These are phyloP conservation scores for Stenopsyche tienmushanensis DNA, from an alignment of 1,140 invertebrate genomes.

Conservation along the genomic window DNA sequence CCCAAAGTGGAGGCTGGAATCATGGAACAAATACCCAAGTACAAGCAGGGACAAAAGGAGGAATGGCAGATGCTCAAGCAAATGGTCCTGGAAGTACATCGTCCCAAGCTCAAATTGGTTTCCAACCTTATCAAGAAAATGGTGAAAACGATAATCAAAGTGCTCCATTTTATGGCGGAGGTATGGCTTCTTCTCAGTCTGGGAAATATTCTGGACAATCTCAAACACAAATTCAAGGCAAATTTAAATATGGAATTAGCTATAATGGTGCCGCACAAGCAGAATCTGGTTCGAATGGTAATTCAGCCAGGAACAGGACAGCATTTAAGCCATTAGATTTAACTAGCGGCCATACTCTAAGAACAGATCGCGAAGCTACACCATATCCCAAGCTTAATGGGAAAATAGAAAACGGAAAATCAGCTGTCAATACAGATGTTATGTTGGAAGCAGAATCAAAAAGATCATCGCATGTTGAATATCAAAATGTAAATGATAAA, in stretches of 20 bases:
- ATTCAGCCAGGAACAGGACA: slow-evolving; percentile 51
- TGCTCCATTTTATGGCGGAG: slow-evolving; percentile 68
- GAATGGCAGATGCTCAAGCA: slow-evolving; percentile 80
- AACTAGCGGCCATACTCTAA: slow-evolving; percentile 44
- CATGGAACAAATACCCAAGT: slow-evolving; percentile 77
- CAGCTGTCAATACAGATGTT: not conserved
- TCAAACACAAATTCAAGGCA: slow-evolving; percentile 76
- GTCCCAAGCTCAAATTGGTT: slow-evolving; percentile 83
- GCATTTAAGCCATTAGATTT: slow-evolving; percentile 50
- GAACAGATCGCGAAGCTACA: slow-evolving; percentile 33
- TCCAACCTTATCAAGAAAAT: slow-evolving; percentile 68
- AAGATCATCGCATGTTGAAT: slow-evolving; percentile 32
- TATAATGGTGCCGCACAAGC: slow-evolving; percentile 81
- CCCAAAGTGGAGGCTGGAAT: slow-evolving; percentile 71
- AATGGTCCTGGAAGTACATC: slow-evolving; percentile 79
- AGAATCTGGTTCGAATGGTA: slow-evolving; percentile 66
- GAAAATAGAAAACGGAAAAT: slow-evolving; percentile 44
- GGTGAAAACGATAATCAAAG: slow-evolving; percentile 52
- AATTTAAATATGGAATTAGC: slow-evolving; percentile 74
- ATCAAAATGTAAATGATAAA: slow-evolving; percentile 30
- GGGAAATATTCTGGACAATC: slow-evolving; percentile 71
- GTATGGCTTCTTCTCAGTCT: slow-evolving; percentile 74
- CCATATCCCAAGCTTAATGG: slow-evolving; percentile 27
- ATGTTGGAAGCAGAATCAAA: slow-evolving; percentile 36
- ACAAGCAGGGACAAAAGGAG: slow-evolving; percentile 74